Base-by-base conservation (phyloP, 2,888 invertebrate species). In the Agriotes lineatus region DNA sequence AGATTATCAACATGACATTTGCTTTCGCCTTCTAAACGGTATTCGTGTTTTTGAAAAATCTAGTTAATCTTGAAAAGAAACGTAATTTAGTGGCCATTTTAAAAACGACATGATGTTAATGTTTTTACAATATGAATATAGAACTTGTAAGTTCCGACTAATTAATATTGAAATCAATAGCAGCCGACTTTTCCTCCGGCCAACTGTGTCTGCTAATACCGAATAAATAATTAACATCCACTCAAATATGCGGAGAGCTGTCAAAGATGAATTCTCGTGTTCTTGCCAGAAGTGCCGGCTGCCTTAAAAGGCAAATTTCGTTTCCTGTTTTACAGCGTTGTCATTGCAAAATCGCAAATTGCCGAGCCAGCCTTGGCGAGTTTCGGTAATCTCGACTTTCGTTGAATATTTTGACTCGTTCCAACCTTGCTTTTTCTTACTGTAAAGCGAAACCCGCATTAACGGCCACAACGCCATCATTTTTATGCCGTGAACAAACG, bases 271-370 rank as follows among this genome's bases (percentile, higher is more conserved):
- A 42, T 42, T 14, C 42, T 18, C 25, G 7, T 25, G 42, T 20
- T 48, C 48, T 14, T 48, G 5, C 7, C 1, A 45, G 16, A 4
- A 18, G 12, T 4, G 16, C 18, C 18, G 45, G 19, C 19, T 45
- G 12, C 14, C 18, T 44, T 44, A 16, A 22, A 48, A 48, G 48
- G n/a, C 22, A 25, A 48, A 25, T 48, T 22, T 48, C 20, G 12
- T 48, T 48, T 48, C 48, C 48, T 48, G 48, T 48, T 48, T 48
- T 20, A 20, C 12, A 48, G 14, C 14, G 22, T 22, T 22, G 22
- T 48, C 48, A 48, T 48, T 48, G 48, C 48, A 48, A 48, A 48
- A 48, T 48, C 48, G 12, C 22, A 48, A 48, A 48, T 48, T 48
- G 12, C 48, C 48, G 48, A 25, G 12, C 48, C 48, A 48, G 48